Evolutionary conservation across 2,797 vertebrate genomes (phyloP).

Genomic region (Hipposideros larvatus): DNA sequence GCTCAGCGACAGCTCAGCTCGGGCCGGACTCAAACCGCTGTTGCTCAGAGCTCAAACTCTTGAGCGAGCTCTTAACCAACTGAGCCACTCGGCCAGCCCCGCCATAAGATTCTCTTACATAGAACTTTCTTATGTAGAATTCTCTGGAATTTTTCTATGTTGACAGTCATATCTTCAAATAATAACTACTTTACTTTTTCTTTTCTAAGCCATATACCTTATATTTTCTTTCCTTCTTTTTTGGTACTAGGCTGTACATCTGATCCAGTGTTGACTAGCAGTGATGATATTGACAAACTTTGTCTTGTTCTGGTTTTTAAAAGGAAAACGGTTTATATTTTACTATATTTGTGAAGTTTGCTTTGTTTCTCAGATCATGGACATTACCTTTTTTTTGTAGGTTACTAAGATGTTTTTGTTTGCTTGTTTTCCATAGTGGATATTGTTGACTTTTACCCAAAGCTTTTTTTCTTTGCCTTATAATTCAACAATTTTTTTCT

Average conservation of each 20-base stretch:
- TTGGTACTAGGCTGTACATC: background rate
- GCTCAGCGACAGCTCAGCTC: too few relatives aligned
- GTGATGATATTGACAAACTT: background rate
- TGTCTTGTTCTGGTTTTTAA: background rate
- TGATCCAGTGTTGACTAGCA: background rate
- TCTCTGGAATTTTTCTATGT: conserved; percentile 11
- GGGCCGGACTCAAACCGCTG: too few relatives aligned
- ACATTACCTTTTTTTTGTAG: background rate
- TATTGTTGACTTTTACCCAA: background rate
- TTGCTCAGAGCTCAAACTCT: too few relatives aligned
- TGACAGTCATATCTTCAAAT: background rate
- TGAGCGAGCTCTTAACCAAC: too few relatives aligned
- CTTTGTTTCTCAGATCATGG: background rate
- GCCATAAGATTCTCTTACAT: background rate
- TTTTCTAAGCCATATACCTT: background rate
- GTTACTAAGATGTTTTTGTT: conserved; percentile 20
- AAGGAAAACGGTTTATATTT: background rate
- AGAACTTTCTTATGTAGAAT: background rate
- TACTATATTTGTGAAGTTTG: background rate
- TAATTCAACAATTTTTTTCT: conserved; percentile 4
- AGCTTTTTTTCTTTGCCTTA: conserved; percentile 26
- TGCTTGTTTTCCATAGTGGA: background rate
- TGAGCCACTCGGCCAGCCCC: too few relatives aligned
- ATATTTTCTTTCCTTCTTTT: background rate
- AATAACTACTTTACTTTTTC: background rate